phyloP scores from a whole-genome alignment of 2,797 vertebrate species.

The Mastacembelus armatus region DNA sequence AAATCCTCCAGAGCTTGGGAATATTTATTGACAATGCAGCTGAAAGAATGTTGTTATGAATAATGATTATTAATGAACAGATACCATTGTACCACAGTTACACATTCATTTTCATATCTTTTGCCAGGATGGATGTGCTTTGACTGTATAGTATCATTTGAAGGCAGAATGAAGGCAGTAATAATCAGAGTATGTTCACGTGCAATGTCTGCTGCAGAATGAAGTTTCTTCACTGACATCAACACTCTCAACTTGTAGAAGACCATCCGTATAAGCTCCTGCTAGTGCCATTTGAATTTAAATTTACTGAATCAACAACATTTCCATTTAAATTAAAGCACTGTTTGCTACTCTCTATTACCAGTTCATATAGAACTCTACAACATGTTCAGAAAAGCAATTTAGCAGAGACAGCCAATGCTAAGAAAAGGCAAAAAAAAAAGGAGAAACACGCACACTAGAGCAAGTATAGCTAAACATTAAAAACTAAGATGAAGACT shows the following conservation, averaged over 20 bases:
- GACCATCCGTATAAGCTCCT: not conserved
- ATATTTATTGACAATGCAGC: conserved; percentile 40
- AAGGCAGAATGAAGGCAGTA: not conserved
- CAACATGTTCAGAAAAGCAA: conserved; percentile 12
- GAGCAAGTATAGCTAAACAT: too few species aligned
- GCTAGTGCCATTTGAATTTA: not conserved
- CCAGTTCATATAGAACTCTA: not conserved
- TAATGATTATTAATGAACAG: conserved; percentile 33
- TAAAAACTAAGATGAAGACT: not conserved
- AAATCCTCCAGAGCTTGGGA: conserved; percentile 25
- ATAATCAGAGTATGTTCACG: not conserved
- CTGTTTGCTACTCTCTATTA: conserved; percentile 3
- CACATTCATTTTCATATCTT: conserved; percentile 6
- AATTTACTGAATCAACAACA: not conserved
- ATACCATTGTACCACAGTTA: not conserved
- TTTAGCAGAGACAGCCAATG: not conserved
- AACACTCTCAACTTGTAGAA: fast-evolving
- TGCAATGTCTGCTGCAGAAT: not conserved
- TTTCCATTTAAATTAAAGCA: not conserved
- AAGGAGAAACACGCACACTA: not conserved
- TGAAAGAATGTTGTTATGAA: conserved; percentile 37
- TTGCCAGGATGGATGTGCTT: conserved; percentile 18
- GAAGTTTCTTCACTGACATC: not conserved
- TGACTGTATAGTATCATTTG: conserved; percentile 11
- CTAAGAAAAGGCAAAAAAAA: not conserved